Conservation (phyloP, 2,888 invertebrate species). For the Euproctis similis region DNA sequence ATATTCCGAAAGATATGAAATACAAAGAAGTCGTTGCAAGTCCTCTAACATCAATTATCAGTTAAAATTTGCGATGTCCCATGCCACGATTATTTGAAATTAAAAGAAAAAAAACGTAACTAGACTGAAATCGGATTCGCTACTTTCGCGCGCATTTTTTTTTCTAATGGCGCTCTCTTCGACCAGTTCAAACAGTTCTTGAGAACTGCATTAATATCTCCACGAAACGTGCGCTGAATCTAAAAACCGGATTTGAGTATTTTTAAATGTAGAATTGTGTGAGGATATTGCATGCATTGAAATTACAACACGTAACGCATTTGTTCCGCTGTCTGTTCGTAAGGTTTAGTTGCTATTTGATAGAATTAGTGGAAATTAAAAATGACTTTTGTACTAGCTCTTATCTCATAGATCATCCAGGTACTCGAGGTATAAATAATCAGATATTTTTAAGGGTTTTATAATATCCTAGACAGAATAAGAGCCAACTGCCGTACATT, state of each 20-base stretch:
- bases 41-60: neutral
- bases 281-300: constrained; percentile 13
- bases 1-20: neutral
- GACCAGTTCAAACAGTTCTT: constrained; percentile 30
- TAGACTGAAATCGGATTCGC: constrained; percentile 1
- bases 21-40: neutral
- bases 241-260: constrained; percentile 31
- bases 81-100: too few relatives aligned
- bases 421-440: too few relatives aligned
- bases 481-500: too few relatives aligned
- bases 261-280: constrained; percentile 27
- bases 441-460: too few relatives aligned
- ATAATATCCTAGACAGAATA: too few relatives aligned
- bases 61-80: too few relatives aligned
- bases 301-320: constrained; percentile 16
- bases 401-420: too few relatives aligned
- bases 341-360: too few relatives aligned
- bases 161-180: constrained; percentile 17
- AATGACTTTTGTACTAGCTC: too few relatives aligned
- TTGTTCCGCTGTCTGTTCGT: too few relatives aligned
- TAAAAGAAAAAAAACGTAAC: constrained; percentile 7
- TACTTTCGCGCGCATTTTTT: constrained; percentile 8
- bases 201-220: constrained; percentile 37
- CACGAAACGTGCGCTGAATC: constrained; percentile 35
- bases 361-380: too few relatives aligned